Conservation (phyloP, 2,113 vertebrate genomes). For the Callipepla squamata region DNA sequence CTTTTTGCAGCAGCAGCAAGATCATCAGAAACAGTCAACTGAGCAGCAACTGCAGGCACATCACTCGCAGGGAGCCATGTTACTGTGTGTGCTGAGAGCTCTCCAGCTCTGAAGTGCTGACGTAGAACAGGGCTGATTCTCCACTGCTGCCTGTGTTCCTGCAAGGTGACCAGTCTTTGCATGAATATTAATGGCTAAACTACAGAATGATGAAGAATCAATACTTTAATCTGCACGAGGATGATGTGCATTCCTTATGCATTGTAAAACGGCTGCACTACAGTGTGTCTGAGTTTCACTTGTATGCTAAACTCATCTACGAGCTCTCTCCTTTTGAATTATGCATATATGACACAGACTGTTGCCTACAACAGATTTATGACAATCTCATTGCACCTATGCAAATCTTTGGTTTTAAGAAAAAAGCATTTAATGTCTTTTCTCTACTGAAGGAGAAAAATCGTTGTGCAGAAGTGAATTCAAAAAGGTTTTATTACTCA, state of each 20-base stretch:
- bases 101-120: not conserved
- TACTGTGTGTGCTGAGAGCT: constrained; percentile 2
- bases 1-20: constrained; percentile 50
- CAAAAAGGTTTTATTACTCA: constrained; percentile 51
- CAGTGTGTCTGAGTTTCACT: constrained; percentile 32
- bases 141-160: accelerated
- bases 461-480: not conserved
- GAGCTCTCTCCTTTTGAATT: constrained; percentile 55
- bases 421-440: constrained; percentile 52
- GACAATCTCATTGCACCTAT: constrained; percentile 60
- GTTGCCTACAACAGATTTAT: constrained; percentile 67
- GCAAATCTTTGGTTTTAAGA: constrained; percentile 62
- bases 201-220: constrained; percentile 25
- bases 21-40: constrained; percentile 62
- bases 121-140: not conserved
- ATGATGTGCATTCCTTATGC: constrained; percentile 10
- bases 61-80: constrained; percentile 50
- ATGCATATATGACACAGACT: constrained; percentile 62
- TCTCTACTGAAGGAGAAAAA: constrained; percentile 39
- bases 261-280: constrained; percentile 24
- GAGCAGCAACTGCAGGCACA: constrained; percentile 45
- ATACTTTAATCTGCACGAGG: constrained; percentile 52
- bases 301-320: not conserved
- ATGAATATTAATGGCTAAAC: constrained; percentile 29
- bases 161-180: constrained; percentile 25